Evolutionary conservation across 2,797 vertebrate species (phyloP).

Genomic region (Cossypha caffra): DNA sequence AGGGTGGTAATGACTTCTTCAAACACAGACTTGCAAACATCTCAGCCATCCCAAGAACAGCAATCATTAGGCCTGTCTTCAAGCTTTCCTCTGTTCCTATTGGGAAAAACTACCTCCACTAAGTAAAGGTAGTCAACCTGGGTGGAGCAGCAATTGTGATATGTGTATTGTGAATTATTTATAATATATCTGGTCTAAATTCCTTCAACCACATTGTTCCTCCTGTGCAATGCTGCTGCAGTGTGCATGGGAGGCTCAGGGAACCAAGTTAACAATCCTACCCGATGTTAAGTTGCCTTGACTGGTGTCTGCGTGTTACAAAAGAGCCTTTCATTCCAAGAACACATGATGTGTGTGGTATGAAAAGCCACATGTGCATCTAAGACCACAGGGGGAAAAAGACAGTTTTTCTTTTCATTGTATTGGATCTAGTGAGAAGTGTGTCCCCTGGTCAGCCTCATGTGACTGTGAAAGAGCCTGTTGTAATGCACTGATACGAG

Average conservation of each 20-base stretch:
- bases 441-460: slow-evolving; percentile 60
- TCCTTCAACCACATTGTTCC: not conserved
- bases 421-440: slow-evolving; percentile 46
- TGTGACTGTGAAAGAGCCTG: slow-evolving; percentile 53
- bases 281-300: slow-evolving; percentile 58
- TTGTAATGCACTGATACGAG: slow-evolving; percentile 30
- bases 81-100: not conserved
- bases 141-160: not conserved
- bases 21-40: not conserved
- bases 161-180: not conserved
- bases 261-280: slow-evolving; percentile 49
- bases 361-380: slow-evolving; percentile 73
- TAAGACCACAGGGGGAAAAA: slow-evolving; percentile 65
- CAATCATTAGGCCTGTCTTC: not conserved
- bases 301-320: slow-evolving; percentile 36
- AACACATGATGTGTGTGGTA: slow-evolving; percentile 71
- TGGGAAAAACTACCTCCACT: not conserved
- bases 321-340: slow-evolving; percentile 65
- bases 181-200: not conserved
- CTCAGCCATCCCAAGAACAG: not conserved
- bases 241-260: slow-evolving; percentile 18
- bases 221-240: not conserved
- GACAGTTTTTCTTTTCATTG: slow-evolving; percentile 69
- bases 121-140: not conserved
- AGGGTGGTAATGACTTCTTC: not conserved